Percentiles rank a stretch among this genome's conserved stretches.
phyloP scores from a whole-genome alignment of 2,113 vertebrate genomes.

The Gasterosteus nipponicus region DNA sequence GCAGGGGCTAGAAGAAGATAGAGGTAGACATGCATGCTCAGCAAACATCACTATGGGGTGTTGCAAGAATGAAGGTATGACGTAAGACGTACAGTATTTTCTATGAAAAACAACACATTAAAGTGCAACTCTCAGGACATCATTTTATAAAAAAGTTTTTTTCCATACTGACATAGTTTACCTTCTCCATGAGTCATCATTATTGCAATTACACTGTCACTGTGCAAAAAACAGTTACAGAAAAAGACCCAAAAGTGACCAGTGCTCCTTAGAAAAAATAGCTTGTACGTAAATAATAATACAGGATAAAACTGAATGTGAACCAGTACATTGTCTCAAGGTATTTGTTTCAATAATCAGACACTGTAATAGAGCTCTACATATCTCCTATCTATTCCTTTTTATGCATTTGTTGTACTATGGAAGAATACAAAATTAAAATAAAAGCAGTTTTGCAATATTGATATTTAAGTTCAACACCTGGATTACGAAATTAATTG shows the following conservation, averaged over 20 bases:
- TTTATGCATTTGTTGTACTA: neutral
- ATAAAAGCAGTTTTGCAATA: neutral
- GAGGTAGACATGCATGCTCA: neutral
- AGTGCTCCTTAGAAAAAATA: neutral
- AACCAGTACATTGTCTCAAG: neutral
- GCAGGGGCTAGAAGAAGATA: constrained; percentile 33
- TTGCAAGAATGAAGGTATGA: neutral
- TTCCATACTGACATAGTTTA: neutral
- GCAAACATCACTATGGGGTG: neutral
- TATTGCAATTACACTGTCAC: neutral
- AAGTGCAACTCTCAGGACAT: neutral
- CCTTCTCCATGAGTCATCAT: neutral
- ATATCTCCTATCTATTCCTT: neutral
- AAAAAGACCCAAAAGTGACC: neutral
- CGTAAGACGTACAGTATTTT: neutral
- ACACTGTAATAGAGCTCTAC: neutral
- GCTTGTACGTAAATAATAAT: neutral
- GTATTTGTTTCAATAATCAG: neutral
- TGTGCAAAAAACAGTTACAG: neutral
- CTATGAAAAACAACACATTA: neutral
- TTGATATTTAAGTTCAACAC: neutral
- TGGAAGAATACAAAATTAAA: neutral
- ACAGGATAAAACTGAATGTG: neutral
- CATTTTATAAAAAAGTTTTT: neutral
- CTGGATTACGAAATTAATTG: neutral